Conservation (phyloP, 1,140 invertebrate genomes). For the Drosophila varians region DNA sequence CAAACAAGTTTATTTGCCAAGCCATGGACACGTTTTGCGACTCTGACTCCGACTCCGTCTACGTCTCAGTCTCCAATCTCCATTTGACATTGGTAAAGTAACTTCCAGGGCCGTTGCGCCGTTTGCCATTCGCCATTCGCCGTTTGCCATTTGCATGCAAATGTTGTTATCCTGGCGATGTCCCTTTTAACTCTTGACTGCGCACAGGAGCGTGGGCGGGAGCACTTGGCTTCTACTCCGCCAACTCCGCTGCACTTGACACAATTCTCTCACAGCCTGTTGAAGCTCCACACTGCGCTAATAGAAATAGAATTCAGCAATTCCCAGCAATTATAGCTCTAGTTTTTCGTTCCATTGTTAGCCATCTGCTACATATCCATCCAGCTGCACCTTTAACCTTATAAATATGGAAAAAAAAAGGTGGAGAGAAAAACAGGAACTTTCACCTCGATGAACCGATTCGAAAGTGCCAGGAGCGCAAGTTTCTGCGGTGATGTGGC, state of each 20-base stretch:
- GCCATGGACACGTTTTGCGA: constrained; percentile 46
- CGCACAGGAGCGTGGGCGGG: constrained; percentile 37
- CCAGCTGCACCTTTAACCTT: constrained; percentile 32
- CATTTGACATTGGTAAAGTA: constrained; percentile 50
- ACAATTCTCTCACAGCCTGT: constrained; percentile 38
- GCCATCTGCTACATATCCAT: constrained; percentile 25
- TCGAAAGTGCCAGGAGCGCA: constrained; percentile 25
- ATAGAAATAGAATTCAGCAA: constrained; percentile 36
- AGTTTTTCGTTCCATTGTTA: constrained; percentile 30
- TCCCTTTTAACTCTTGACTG: constrained; percentile 62
- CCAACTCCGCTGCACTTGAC: constrained; percentile 58
- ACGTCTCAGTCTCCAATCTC: neutral
- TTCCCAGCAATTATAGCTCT: constrained; percentile 50
- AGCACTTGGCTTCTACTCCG: constrained; percentile 8
- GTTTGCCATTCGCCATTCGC: neutral
- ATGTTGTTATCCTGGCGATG: constrained; percentile 52
- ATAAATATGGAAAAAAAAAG: constrained; percentile 16
- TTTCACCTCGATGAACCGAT: constrained; percentile 43
- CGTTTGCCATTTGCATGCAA: constrained; percentile 65
- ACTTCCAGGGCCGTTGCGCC: constrained; percentile 8
- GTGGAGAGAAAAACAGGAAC: constrained; percentile 4
- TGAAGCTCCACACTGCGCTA: constrained; percentile 37
- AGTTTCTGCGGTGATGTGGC: constrained; percentile 42
- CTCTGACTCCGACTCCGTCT: neutral
- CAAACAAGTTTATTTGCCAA: constrained; percentile 75